These are phyloP conservation scores for Verasper variegatus DNA, from an alignment of 2,113 vertebrate species.

Conservation along the genomic window DNA sequence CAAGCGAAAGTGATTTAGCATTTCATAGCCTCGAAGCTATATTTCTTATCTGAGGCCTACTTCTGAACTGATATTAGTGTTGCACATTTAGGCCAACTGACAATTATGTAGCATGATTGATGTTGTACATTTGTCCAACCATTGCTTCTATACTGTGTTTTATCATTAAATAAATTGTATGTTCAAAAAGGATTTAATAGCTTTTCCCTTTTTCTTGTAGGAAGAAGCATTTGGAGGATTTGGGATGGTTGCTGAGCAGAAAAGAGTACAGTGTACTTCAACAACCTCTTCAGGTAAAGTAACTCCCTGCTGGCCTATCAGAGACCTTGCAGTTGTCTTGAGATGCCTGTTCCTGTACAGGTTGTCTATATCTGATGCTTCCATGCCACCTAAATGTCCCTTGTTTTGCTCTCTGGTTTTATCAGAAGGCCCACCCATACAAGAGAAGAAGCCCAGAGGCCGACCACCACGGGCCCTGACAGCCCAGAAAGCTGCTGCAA, in stretches of 20 bases:
- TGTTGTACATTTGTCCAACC: slow-evolving; percentile 1
- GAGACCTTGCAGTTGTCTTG: not conserved
- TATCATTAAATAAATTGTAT: not conserved
- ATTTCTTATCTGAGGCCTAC: slow-evolving; percentile 21
- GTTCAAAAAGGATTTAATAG: slow-evolving; percentile 12
- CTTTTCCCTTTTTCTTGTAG: slow-evolving; percentile 78
- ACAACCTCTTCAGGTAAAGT: slow-evolving; percentile 87
- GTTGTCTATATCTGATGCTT: not conserved
- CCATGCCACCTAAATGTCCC: slow-evolving; percentile 4
- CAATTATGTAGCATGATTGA: slow-evolving; percentile 29
- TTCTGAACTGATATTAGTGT: slow-evolving; percentile 45
- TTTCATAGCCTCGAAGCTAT: slow-evolving; percentile 13
- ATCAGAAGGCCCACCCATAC: slow-evolving; percentile 56
- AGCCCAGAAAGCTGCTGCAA: slow-evolving; percentile 71
- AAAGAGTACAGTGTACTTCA: slow-evolving; percentile 87
- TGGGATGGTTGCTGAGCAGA: slow-evolving; percentile 90
- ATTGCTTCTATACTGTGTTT: slow-evolving; percentile 7
- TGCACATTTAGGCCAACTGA: slow-evolving; percentile 38
- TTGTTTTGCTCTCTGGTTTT: slow-evolving; percentile 39
- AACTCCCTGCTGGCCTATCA: not conserved
- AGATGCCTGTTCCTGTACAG: not conserved
- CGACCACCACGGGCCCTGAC: slow-evolving; percentile 79
- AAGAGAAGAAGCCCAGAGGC: slow-evolving; percentile 85
- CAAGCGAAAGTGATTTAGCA: slow-evolving; percentile 40
- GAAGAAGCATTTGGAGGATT: slow-evolving; percentile 96